phyloP scores from a whole-genome alignment of 2,888 invertebrate species.

The Ceriagrion tenellum region DNA sequence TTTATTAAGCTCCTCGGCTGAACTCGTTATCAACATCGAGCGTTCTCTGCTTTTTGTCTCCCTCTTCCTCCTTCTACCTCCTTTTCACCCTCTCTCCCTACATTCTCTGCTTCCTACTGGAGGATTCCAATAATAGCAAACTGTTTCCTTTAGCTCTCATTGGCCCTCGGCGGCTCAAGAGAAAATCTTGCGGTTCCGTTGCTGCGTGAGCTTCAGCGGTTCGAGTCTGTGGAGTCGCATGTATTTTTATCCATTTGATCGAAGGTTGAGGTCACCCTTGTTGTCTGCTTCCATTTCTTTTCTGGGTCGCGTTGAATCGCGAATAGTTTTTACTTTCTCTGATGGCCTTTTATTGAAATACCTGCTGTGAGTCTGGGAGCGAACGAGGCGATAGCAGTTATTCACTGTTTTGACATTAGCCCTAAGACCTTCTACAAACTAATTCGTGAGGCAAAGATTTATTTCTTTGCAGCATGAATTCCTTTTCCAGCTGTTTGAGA shows the following conservation, averaged over 20 bases:
- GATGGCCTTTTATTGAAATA: too few relatives aligned
- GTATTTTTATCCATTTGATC: not conserved
- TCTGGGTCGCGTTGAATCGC: not conserved
- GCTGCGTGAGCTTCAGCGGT: not conserved
- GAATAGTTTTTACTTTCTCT: not conserved
- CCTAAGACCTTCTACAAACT: too few relatives aligned
- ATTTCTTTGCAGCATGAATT: too few relatives aligned
- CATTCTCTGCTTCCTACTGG: not conserved
- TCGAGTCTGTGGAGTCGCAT: not conserved
- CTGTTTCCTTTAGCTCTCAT: not conserved
- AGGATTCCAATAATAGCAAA: slow-evolving; percentile 7
- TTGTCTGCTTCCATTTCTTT: not conserved
- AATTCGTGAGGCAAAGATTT: too few relatives aligned
- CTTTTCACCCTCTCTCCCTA: not conserved
- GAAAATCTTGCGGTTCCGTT: not conserved
- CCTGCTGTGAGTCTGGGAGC: too few relatives aligned
- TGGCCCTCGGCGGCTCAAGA: not conserved
- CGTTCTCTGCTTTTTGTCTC: not conserved
- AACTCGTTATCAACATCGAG: slow-evolving; percentile 31
- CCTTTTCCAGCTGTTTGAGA: too few relatives aligned
- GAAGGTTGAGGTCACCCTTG: not conserved
- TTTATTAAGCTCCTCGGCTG: slow-evolving; percentile 27
- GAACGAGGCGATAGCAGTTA: too few relatives aligned
- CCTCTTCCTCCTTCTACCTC: too few relatives aligned
- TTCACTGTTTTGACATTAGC: too few relatives aligned